These are phyloP conservation scores for Megamerina dolium DNA, from an alignment of 2,888 invertebrate species.

Conservation along the genomic window DNA sequence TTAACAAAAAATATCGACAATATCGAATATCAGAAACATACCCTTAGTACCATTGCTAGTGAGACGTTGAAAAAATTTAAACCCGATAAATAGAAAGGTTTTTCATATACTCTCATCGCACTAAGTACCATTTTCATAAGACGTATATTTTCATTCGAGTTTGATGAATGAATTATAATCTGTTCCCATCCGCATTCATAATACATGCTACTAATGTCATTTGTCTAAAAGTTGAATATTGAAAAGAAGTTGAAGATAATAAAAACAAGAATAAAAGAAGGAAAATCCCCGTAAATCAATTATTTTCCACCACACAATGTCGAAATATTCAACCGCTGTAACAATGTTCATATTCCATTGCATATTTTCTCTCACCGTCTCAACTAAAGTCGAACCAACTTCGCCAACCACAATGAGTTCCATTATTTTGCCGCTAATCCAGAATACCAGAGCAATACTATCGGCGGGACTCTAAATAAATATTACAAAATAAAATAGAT, in stretches of 20 bases:
- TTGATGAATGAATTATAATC: slow-evolving; percentile 27
- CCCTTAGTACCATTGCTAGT: slow-evolving; percentile 29
- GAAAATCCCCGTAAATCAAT: no score
- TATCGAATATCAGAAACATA: slow-evolving; percentile 16
- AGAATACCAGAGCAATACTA: slow-evolving; percentile 25
- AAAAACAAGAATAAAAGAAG: no score
- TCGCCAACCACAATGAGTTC: slow-evolving; percentile 31
- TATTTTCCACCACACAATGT: no score
- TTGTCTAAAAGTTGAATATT: slow-evolving; percentile 25
- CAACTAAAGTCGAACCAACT: slow-evolving; percentile 30
- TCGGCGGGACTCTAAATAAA: slow-evolving; percentile 31
- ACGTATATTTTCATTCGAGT: slow-evolving; percentile 28
- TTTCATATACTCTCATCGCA: slow-evolving; percentile 30
- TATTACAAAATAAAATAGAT: no score
- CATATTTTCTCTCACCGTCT: slow-evolving; percentile 21
- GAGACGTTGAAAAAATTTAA: slow-evolving; percentile 35
- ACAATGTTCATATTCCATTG: not conserved
- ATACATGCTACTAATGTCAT: slow-evolving; percentile 33
- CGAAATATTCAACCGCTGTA: no score
- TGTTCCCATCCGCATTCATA: slow-evolving; percentile 35
- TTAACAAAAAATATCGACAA: no score
- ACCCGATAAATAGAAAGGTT: slow-evolving; percentile 32
- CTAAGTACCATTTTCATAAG: slow-evolving; percentile 30
- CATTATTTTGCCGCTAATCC: slow-evolving; percentile 31
- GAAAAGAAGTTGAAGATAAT: no score